These are phyloP conservation scores for Colius striatus DNA, from an alignment of 2,113 vertebrate species.

Conservation along the genomic window DNA sequence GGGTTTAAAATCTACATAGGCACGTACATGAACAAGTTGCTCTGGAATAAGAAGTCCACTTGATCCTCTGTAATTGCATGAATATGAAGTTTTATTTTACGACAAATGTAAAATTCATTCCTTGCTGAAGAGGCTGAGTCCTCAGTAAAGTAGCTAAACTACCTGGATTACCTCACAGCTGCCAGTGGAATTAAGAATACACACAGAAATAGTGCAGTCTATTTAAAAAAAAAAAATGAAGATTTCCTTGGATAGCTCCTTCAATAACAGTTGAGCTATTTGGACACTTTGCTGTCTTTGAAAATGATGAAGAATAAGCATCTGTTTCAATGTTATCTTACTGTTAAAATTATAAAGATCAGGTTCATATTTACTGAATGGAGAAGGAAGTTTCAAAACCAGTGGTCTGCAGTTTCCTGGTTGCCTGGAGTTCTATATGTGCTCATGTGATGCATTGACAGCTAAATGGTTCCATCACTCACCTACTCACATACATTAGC, in stretches of 20 bases:
- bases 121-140: background rate
- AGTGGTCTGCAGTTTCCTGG: background rate
- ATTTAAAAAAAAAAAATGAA: background rate
- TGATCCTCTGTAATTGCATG: background rate
- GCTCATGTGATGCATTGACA: background rate
- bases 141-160: background rate
- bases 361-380: background rate
- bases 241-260: background rate
- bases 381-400: background rate
- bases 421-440: background rate
- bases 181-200: background rate
- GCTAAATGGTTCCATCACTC: background rate
- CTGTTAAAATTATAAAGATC: background rate
- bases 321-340: conserved; percentile 39
- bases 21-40: background rate
- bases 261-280: background rate
- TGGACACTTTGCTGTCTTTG: background rate
- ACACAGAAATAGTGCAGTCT: background rate
- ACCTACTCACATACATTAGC: background rate
- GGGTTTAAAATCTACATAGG: background rate
- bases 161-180: background rate
- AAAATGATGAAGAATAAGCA: background rate
- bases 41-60: background rate
- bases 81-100: background rate
- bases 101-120: background rate